A percentile compares a stretch with the other conserved stretches of the same genome.
Evolutionary conservation across 2,797 vertebrate genomes (phyloP).

Genomic region (Takifugu ocellatus): DNA sequence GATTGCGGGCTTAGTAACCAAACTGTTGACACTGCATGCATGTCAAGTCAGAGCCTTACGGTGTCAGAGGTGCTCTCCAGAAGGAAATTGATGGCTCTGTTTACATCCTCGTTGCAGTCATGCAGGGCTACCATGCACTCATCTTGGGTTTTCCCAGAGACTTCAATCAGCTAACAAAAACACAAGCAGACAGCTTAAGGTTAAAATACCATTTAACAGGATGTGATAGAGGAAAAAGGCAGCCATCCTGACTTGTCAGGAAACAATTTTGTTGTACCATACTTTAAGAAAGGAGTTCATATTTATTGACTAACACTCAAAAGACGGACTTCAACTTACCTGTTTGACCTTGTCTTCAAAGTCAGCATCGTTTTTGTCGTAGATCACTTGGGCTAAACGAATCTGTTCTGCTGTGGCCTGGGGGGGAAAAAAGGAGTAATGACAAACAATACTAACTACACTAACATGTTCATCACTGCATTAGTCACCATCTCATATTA

Average conservation of each 20-base stretch:
- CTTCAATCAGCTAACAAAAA: slow-evolving; percentile 87
- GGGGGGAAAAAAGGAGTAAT: slow-evolving; percentile 32
- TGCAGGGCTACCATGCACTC: slow-evolving; percentile 96
- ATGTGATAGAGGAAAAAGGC: not conserved
- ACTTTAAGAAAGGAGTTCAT: too few relatives aligned
- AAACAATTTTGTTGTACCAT: too few relatives aligned
- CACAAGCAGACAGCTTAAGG: not conserved
- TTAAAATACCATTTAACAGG: not conserved
- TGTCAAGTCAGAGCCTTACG: slow-evolving; percentile 58
- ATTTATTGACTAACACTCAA: not conserved
- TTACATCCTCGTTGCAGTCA: slow-evolving; percentile 95
- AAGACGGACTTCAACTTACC: slow-evolving; percentile 64
- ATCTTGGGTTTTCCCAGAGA: slow-evolving; percentile 94
- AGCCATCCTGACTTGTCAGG: not conserved
- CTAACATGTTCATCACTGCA: not conserved
- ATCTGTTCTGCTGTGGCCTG: slow-evolving; percentile 99
- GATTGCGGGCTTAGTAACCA: not conserved
- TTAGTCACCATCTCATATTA: not conserved
- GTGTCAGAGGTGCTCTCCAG: slow-evolving; percentile 93
- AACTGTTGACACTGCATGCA: not conserved
- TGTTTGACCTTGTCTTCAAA: slow-evolving; percentile 98
- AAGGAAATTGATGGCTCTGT: slow-evolving; percentile 94
- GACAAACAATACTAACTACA: slow-evolving; percentile 15
- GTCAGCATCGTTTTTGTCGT: slow-evolving; percentile 93
- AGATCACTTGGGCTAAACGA: slow-evolving; percentile 94